A percentile compares a stretch with the other conserved stretches of the same genome.
Evolutionary conservation across 2,113 vertebrate species (phyloP).

Genomic region (Eublepharis macularius): DNA sequence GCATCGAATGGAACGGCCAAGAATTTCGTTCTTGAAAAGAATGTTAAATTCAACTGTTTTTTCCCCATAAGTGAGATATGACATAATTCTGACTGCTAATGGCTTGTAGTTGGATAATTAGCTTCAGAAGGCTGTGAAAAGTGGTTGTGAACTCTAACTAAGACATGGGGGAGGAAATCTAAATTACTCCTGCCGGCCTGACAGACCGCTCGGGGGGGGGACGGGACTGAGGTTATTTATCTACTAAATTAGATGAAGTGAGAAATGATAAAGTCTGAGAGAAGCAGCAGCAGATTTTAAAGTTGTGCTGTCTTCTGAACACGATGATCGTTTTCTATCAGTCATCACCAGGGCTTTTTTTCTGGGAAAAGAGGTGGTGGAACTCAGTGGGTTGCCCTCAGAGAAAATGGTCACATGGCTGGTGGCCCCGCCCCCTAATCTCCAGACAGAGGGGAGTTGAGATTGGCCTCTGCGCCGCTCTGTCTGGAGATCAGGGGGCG

Average conservation of each 20-base stretch:
- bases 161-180: too few relatives aligned
- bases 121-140: not conserved
- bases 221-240: not conserved
- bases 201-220: not conserved
- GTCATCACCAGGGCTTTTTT: too few relatives aligned
- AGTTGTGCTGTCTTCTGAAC: not conserved
- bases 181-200: not conserved
- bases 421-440: too few relatives aligned
- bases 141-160: not conserved
- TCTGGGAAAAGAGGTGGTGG: too few relatives aligned
- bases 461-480: too few relatives aligned
- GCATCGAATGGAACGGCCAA: not conserved
- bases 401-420: too few relatives aligned
- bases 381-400: too few relatives aligned
- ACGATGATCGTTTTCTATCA: slow-evolving; percentile 16
- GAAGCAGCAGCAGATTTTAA: not conserved
- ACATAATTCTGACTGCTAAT: not conserved
- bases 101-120: not conserved
- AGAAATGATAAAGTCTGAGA: not conserved
- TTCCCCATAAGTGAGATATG: not conserved
- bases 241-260: not conserved
- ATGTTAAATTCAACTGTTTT: not conserved
- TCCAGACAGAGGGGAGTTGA: too few relatives aligned
- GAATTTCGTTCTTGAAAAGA: not conserved
- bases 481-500: too few relatives aligned